Evolutionary conservation across 2,113 vertebrate species (phyloP), one percentile per base, ranked within the genome.

Genomic region (Butorides virescens): DNA sequence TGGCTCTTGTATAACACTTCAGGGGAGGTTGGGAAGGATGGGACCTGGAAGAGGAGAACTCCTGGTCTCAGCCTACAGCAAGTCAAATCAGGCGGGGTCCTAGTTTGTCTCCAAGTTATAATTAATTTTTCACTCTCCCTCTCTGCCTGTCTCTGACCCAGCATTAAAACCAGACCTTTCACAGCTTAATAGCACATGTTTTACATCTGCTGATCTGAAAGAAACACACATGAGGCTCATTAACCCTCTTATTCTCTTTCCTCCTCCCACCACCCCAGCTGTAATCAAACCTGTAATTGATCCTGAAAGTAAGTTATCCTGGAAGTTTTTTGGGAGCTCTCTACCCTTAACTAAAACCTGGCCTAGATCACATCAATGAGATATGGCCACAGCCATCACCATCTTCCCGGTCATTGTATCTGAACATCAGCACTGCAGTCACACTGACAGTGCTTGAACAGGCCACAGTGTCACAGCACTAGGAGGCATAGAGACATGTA

Each of bases 381-480:
- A 25, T 53, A 34, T 5, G 11, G 3, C 25, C 15, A 59, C 27
- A 86, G 7, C 15, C 21, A 34, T 52, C 9, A 2, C 30, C 3
- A 2, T n/a, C 53, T 94, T 34, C 44, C 18, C 5, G 39, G 22
- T 37, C 62, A 39, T 8, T 75, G 32, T 46, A 15, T 32, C 9
- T 8, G 47, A 67, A 21, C 9, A 9, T 36, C 26, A 80, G 17
- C 27, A 26, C 6, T 14, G 18, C 36, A 44, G 44, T 44, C 34
- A 27, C 37, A 36, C 10, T 20, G 30, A 22, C 22, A 59, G 5
- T 15, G 13, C 29, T 25, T 71, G 62, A 83, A 46, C 23, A 65
- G 18, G 19, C 10, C 27, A 42, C 32, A 53, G 30, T 0, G 0
- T 55, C 20, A 46, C 39, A 86, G 37, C 37, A 29, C 7, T 37